A percentile compares a stretch with the other conserved stretches of the same genome.
These are phyloP conservation scores for Acyrthosiphon pisum DNA, from an alignment of 1,140 invertebrate genomes.

Conservation along the genomic window DNA sequence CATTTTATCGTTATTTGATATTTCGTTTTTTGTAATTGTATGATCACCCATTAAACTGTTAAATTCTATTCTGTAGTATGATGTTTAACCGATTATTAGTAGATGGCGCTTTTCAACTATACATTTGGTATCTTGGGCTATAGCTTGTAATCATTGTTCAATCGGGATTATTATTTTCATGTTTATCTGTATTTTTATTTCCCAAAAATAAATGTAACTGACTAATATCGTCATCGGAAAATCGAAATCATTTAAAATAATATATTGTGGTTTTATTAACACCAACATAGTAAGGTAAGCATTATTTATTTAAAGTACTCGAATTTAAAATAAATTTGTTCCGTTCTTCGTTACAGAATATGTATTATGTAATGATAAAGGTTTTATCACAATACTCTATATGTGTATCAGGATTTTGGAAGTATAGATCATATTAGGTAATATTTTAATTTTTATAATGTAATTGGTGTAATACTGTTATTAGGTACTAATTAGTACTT, in stretches of 20 bases:
- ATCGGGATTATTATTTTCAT: neutral
- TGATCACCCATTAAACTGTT: too few species aligned
- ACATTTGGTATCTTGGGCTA: neutral
- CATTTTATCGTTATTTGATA: too few species aligned
- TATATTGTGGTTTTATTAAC: neutral
- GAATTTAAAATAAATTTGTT: neutral
- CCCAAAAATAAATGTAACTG: neutral
- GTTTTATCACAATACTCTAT: neutral
- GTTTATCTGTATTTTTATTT: neutral
- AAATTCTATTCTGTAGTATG: neutral
- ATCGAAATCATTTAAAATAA: neutral
- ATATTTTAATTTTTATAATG: neutral
- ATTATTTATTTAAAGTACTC: neutral
- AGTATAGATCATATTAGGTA: neutral
- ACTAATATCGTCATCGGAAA: neutral
- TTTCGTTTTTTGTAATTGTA: too few species aligned
- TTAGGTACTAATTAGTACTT: too few species aligned
- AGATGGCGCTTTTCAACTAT: conserved; percentile 33
- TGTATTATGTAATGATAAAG: neutral
- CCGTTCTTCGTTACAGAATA: neutral
- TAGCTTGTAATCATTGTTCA: neutral
- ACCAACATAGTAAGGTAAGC: neutral
- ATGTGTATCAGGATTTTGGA: neutral
- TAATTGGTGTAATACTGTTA: too few species aligned
- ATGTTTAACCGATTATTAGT: neutral